Conservation (phyloP, 2,797 vertebrate species). For the Phalloptychus januarius region DNA sequence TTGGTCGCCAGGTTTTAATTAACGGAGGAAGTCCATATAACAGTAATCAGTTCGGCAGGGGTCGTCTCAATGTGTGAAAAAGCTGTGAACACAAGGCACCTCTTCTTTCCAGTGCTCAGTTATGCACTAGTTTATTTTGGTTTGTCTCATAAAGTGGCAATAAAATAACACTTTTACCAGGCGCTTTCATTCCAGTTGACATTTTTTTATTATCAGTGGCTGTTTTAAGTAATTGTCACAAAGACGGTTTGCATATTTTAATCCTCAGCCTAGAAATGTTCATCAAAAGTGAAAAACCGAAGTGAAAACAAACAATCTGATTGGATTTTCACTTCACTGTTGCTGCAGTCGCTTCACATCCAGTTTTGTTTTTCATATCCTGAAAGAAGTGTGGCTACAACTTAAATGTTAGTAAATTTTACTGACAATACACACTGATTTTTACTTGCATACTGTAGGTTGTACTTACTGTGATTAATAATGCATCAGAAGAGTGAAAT, state of each 20-base stretch:
- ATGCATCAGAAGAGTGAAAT: background rate
- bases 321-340: slow-evolving; percentile 17
- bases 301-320: background rate
- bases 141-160: background rate
- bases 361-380: slow-evolving; percentile 1
- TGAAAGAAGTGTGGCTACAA: background rate
- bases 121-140: background rate
- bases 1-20: background rate
- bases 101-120: background rate
- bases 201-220: background rate
- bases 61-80: background rate
- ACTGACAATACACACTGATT: background rate
- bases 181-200: background rate
- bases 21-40: background rate
- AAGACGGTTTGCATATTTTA: background rate
- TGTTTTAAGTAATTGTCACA: background rate
- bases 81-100: background rate
- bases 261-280: background rate
- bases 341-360: slow-evolving; percentile 5
- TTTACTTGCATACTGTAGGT: background rate
- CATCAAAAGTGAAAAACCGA: background rate
- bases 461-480: background rate
- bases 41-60: background rate
- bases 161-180: background rate
- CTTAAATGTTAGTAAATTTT: background rate